A percentile compares a stretch with the other conserved stretches of the same genome.
These are phyloP conservation scores for Megalonaias nervosa DNA, from an alignment of 1,140 invertebrate genomes.

Conservation along the genomic window DNA sequence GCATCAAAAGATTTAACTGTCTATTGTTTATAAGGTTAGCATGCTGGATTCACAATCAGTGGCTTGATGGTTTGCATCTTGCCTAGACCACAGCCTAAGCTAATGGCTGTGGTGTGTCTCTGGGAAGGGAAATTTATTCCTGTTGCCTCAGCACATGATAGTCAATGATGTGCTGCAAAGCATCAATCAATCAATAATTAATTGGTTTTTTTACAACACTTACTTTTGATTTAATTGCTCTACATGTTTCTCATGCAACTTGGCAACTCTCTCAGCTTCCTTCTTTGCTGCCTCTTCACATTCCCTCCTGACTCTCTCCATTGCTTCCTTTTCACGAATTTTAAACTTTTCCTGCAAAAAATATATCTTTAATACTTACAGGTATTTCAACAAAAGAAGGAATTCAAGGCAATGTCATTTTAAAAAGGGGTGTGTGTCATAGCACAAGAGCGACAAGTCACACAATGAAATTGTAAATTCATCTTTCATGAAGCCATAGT, in stretches of 20 bases:
- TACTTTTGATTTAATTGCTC: slow-evolving; percentile 57
- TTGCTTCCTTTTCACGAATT: slow-evolving; percentile 55
- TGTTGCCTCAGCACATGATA: neutral
- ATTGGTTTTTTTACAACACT: neutral
- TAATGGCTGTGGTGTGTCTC: neutral
- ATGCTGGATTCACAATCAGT: no score
- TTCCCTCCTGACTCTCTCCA: slow-evolving; percentile 52
- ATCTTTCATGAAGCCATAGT: no score
- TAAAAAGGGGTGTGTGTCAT: no score
- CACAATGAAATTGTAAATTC: no score
- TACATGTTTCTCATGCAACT: slow-evolving; percentile 54
- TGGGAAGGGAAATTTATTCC: neutral
- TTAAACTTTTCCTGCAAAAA: slow-evolving; percentile 59
- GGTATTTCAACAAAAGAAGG: neutral
- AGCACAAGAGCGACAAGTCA: no score
- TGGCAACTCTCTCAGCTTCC: slow-evolving; percentile 55
- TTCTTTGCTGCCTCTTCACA: slow-evolving; percentile 57
- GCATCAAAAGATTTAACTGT: no score
- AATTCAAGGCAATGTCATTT: no score
- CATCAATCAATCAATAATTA: neutral
- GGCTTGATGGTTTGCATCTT: no score
- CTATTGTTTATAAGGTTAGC: no score
- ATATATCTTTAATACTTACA: neutral
- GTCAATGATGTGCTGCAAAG: no score
- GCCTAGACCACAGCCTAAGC: neutral